Percentiles rank a stretch among this genome's conserved stretches.
Evolutionary conservation across 2,888 invertebrate genomes (phyloP).

Genomic region (Xylota segnis): DNA sequence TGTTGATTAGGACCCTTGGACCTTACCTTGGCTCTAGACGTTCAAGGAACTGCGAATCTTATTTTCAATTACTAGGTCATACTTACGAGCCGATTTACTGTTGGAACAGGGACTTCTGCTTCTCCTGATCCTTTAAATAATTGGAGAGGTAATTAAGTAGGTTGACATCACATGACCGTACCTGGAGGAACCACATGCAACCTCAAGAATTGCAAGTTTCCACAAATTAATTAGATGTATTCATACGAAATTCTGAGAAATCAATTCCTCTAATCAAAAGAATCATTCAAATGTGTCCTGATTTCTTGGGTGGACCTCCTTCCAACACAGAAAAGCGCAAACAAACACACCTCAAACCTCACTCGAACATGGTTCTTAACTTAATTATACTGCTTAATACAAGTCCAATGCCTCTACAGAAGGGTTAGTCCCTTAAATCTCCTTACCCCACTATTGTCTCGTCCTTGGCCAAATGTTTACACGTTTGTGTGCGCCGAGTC

Average conservation of each 20-base stretch:
- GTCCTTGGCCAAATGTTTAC: not conserved
- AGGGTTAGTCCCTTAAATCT: conserved; percentile 2
- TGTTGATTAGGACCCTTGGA: too few relatives aligned
- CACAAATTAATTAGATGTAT: too few relatives aligned
- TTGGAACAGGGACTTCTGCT: too few relatives aligned
- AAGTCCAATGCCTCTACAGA: not conserved
- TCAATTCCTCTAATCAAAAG: conserved; percentile 8
- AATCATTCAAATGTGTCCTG: not conserved
- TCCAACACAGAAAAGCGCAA: not conserved
- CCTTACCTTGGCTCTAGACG: too few relatives aligned
- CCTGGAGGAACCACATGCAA: too few relatives aligned
- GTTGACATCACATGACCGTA: too few relatives aligned
- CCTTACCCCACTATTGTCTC: not conserved
- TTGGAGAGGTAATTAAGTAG: too few relatives aligned
- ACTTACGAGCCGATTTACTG: too few relatives aligned
- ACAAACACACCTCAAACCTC: not conserved
- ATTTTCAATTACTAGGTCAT: too few relatives aligned
- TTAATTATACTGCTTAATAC: conserved; percentile 35
- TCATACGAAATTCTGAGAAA: not conserved
- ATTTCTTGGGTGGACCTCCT: not conserved
- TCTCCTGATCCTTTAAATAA: too few relatives aligned
- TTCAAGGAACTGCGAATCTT: too few relatives aligned
- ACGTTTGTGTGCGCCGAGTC: not conserved
- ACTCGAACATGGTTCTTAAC: conserved; percentile 11
- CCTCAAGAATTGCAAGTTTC: too few relatives aligned